These are phyloP conservation scores for Temnothorax nylanderi DNA, from an alignment of 1,140 invertebrate genomes.

Conservation along the genomic window DNA sequence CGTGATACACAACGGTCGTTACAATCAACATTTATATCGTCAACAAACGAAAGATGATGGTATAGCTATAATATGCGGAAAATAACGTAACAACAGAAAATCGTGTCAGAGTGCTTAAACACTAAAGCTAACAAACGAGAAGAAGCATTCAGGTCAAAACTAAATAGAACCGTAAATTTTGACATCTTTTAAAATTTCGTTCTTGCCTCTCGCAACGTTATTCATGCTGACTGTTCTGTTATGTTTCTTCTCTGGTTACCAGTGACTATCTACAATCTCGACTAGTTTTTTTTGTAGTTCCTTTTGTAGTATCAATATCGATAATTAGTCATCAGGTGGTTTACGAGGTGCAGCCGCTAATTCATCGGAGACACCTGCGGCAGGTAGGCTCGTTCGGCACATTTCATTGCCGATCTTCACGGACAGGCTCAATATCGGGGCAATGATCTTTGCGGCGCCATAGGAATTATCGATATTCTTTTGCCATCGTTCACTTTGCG, in stretches of 20 bases:
- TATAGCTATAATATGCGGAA: not conserved
- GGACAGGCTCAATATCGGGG: slow-evolving; percentile 22
- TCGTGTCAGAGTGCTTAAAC: not conserved
- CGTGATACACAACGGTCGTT: not conserved
- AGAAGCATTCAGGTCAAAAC: not conserved
- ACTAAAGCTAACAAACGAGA: not conserved
- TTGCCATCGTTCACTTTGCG: slow-evolving; percentile 2
- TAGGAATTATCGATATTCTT: slow-evolving; percentile 45
- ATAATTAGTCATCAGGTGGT: slow-evolving; percentile 68
- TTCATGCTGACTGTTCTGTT: not conserved
- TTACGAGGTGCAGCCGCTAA: slow-evolving; percentile 62
- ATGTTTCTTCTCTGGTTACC: not conserved
- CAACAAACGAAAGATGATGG: not conserved
- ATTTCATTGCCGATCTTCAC: slow-evolving; percentile 37
- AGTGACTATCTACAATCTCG: slow-evolving; percentile 16
- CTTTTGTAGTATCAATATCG: slow-evolving; percentile 52
- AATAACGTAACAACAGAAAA: not conserved
- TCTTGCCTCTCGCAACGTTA: not conserved
- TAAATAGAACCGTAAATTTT: not conserved
- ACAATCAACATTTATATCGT: not conserved
- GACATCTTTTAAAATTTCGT: not conserved
- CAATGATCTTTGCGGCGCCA: slow-evolving; percentile 38
- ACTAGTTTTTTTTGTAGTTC: slow-evolving; percentile 47
- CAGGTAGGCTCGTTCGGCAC: not conserved
- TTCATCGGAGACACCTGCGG: slow-evolving; percentile 57